Conservation (phyloP, 2,113 vertebrate species). For the Bujurquina vittata region DNA sequence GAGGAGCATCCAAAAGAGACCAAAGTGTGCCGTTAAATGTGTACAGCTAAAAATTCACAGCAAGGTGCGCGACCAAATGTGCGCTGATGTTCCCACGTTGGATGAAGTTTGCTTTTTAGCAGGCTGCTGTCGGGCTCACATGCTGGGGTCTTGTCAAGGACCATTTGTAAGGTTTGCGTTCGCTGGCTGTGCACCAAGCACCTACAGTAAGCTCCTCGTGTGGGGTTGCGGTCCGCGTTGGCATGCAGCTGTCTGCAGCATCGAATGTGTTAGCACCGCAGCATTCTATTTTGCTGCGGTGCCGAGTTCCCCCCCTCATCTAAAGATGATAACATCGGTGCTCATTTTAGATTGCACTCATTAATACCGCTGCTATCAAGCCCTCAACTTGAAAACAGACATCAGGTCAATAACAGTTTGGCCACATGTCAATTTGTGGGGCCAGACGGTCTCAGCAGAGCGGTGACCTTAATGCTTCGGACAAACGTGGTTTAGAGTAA, state of each 20-base stretch:
- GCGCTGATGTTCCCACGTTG: neutral
- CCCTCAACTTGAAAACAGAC: neutral
- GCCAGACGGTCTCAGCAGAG: neutral
- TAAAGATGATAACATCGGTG: neutral
- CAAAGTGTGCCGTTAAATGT: neutral
- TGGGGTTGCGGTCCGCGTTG: neutral
- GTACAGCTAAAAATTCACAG: neutral
- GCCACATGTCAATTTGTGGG: neutral
- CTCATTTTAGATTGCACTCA: neutral
- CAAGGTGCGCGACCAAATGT: neutral
- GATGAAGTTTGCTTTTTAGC: neutral
- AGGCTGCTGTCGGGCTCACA: neutral
- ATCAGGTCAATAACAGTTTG: neutral
- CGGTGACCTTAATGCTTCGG: neutral
- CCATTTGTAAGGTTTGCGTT: neutral
- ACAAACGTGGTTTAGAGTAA: neutral
- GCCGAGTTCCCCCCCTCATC: neutral
- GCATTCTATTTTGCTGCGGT: neutral
- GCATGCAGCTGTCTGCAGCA: neutral
- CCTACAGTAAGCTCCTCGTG: neutral
- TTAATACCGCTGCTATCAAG: neutral
- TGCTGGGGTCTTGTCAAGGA: neutral
- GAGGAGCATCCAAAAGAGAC: neutral
- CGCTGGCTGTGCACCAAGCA: neutral
- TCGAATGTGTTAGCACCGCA: neutral